These are phyloP conservation scores for Agrotis segetum DNA, from an alignment of 2,888 invertebrate genomes.

Conservation along the genomic window DNA sequence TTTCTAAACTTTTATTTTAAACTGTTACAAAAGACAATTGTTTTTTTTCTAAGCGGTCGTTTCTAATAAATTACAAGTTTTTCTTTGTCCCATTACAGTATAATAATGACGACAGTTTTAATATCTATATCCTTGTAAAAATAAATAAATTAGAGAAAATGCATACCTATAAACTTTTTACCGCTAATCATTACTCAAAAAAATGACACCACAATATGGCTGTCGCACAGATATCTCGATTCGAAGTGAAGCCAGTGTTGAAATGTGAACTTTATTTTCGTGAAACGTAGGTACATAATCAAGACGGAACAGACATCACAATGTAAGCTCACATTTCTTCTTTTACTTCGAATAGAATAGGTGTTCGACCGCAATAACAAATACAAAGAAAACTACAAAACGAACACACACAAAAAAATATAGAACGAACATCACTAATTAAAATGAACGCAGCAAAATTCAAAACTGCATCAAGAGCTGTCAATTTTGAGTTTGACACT, in stretches of 20 bases:
- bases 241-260: conserved; percentile 1
- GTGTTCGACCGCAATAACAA: conserved; percentile 6
- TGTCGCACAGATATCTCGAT: conserved; percentile 23
- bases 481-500: conserved; percentile 2
- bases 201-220: conserved; percentile 39
- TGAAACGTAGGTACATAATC: not conserved
- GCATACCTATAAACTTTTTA: conserved; percentile 19
- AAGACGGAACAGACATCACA: not conserved
- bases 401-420: conserved; percentile 51
- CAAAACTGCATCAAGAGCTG: not conserved
- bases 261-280: conserved; percentile 20
- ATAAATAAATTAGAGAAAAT: conserved; percentile 33
- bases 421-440: not conserved
- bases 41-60: conserved; percentile 43
- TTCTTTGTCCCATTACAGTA: conserved; percentile 44
- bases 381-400: conserved; percentile 50
- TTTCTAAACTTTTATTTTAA: conserved; percentile 49
- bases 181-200: conserved; percentile 20
- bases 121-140: conserved; percentile 39
- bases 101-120: conserved; percentile 38
- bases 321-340: conserved; percentile 6
- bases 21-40: conserved; percentile 51
- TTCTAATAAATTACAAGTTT: conserved; percentile 55
- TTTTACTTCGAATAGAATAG: not conserved
- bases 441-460: not conserved